phyloP scores from a whole-genome alignment of 2,888 invertebrate genomes.

The Tanypteryx hageni region DNA sequence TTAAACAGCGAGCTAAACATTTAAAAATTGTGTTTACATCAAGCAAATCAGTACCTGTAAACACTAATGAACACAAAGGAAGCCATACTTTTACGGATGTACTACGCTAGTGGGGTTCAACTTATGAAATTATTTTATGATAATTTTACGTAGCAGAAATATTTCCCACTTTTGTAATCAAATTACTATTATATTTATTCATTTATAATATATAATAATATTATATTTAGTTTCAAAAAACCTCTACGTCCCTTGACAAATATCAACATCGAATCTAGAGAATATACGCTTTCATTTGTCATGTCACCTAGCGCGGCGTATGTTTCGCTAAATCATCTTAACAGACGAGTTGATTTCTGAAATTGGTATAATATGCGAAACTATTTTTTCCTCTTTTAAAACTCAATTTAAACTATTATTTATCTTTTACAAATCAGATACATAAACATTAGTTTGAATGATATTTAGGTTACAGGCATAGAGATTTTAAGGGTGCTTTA shows the following conservation, averaged over 20 bases:
- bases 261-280: background rate
- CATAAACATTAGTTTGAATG: too few relatives aligned
- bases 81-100: conserved; percentile 57
- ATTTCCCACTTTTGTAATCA: background rate
- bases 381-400: too few relatives aligned
- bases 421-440: too few relatives aligned
- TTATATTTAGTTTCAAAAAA: background rate
- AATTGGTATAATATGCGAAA: too few relatives aligned
- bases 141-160: background rate
- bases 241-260: background rate
- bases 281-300: conserved; percentile 7
- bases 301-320: background rate
- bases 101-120: conserved; percentile 29
- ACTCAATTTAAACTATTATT: too few relatives aligned
- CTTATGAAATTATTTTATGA: conserved; percentile 2
- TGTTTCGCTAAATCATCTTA: background rate
- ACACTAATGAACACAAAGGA: conserved; percentile 59
- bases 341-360: too few relatives aligned
- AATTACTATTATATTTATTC: background rate
- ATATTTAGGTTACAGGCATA: too few relatives aligned
- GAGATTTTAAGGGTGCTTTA: too few relatives aligned
- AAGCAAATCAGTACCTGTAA: conserved; percentile 43
- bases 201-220: background rate
- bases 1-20: conserved; percentile 22
- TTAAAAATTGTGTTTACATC: conserved; percentile 54